A percentile compares a stretch with the other conserved stretches of the same genome.
Conservation (phyloP, 1,140 invertebrate genomes). For the Helicoverpa zea region DNA sequence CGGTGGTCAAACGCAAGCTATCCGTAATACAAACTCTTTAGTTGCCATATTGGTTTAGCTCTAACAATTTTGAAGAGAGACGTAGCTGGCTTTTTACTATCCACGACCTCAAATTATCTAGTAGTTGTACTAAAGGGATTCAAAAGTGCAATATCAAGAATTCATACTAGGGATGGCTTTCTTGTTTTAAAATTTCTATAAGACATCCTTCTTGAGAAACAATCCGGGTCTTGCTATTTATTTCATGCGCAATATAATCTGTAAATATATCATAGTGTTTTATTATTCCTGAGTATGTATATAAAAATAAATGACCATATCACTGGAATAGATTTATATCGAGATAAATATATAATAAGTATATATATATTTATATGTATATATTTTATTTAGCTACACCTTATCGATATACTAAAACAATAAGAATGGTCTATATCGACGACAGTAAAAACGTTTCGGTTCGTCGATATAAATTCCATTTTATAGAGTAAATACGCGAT, state of each 20-base stretch:
- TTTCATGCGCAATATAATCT: slow-evolving; percentile 25
- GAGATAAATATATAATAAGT: background rate
- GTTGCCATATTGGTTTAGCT: too few relatives aligned
- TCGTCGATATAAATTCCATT: too few relatives aligned
- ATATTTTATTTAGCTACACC: background rate
- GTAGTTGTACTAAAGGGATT: too few relatives aligned
- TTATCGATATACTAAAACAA: background rate
- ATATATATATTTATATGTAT: background rate
- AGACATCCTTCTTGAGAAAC: slow-evolving; percentile 1
- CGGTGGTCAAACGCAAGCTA: background rate
- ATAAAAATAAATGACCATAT: background rate
- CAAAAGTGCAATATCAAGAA: too few relatives aligned
- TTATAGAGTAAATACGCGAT: too few relatives aligned
- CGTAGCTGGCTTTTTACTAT: too few relatives aligned
- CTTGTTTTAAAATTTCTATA: background rate
- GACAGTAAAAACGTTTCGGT: too few relatives aligned
- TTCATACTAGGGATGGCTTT: background rate
- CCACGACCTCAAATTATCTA: too few relatives aligned
- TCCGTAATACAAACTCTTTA: too few relatives aligned
- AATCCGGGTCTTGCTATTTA: background rate
- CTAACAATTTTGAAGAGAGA: too few relatives aligned
- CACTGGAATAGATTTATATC: background rate
- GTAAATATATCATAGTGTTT: slow-evolving; percentile 19
- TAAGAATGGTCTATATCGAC: too few relatives aligned
- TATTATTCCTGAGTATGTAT: background rate